Evolutionary conservation across 2,888 invertebrate species (phyloP).

Genomic region (Coecobrya sp.): DNA sequence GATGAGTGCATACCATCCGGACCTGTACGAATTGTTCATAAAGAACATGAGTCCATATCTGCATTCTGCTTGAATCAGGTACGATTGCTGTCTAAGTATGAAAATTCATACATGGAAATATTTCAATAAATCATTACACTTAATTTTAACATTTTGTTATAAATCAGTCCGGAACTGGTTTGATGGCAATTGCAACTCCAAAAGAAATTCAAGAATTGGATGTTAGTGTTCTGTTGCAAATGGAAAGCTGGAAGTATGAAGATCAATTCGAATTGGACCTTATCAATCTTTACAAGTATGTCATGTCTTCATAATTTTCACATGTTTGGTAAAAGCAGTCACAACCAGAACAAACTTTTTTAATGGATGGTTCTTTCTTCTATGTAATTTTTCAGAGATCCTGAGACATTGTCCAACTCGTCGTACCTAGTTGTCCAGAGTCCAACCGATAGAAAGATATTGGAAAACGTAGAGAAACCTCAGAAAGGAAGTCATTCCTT

Average conservation of each 20-base stretch:
- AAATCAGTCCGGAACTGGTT: conserved; percentile 92
- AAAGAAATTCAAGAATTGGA: conserved; percentile 99
- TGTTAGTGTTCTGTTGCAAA: conserved; percentile 96
- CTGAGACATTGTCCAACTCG: conserved; percentile 92
- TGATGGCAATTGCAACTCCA: conserved; percentile 97
- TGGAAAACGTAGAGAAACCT: conserved; percentile 88
- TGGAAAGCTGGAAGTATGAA: conserved; percentile 96
- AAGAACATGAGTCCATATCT: conserved; percentile 99
- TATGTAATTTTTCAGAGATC: conserved; percentile 89
- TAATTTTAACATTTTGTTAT: not conserved
- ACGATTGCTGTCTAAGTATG: conserved; percentile 60
- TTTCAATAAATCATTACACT: not conserved
- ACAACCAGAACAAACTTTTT: no score
- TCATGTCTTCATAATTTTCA: not conserved
- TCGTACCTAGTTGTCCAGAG: conserved; percentile 97
- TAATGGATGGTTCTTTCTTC: conserved; percentile 36
- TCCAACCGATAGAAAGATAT: conserved; percentile 89
- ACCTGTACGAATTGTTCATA: conserved; percentile 98
- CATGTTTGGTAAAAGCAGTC: not conserved
- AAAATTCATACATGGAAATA: not conserved
- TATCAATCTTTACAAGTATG: conserved; percentile 91
- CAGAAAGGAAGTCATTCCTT: conserved; percentile 89
- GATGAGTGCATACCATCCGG: conserved; percentile 87
- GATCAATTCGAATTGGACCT: conserved; percentile 99
- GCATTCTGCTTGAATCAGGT: conserved; percentile 99